phyloP scores from a whole-genome alignment of 2,888 invertebrate genomes.

The Drosophila falleni region DNA sequence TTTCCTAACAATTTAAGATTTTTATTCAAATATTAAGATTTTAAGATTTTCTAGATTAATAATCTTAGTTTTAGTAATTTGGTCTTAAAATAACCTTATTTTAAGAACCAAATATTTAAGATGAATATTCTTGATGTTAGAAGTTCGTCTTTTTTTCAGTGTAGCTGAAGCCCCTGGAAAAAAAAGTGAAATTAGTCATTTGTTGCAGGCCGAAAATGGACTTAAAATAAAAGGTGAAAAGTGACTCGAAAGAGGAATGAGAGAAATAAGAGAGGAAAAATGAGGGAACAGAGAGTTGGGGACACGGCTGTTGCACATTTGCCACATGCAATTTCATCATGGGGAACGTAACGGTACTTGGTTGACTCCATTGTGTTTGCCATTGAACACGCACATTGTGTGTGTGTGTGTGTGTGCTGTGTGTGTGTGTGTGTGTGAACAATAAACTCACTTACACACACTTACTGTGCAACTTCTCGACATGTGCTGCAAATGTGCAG shows the following conservation, averaged over 20 bases:
- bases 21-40: too few species aligned
- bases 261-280: not conserved
- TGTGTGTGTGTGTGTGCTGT: slow-evolving; percentile 10
- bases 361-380: slow-evolving; percentile 58
- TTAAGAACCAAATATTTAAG: too few species aligned
- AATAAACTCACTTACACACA: slow-evolving; percentile 31
- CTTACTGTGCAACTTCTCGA: slow-evolving; percentile 35
- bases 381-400: slow-evolving; percentile 71
- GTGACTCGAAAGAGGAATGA: not conserved
- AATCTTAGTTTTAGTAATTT: too few species aligned
- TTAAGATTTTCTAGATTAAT: too few species aligned
- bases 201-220: slow-evolving; percentile 35
- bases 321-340: slow-evolving; percentile 61
- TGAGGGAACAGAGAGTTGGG: not conserved
- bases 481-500: slow-evolving; percentile 58
- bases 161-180: slow-evolving; percentile 13
- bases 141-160: too few species aligned
- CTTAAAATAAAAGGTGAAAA: slow-evolving; percentile 20
- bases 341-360: slow-evolving; percentile 37
- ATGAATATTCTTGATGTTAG: too few species aligned
- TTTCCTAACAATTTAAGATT: too few species aligned
- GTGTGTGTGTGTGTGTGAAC: slow-evolving; percentile 21
- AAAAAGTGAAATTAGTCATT: slow-evolving; percentile 64
- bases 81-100: too few species aligned
- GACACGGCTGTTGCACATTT: slow-evolving; percentile 72